Conservation (phyloP, 2,113 vertebrate genomes). For the Hyla sarda region DNA sequence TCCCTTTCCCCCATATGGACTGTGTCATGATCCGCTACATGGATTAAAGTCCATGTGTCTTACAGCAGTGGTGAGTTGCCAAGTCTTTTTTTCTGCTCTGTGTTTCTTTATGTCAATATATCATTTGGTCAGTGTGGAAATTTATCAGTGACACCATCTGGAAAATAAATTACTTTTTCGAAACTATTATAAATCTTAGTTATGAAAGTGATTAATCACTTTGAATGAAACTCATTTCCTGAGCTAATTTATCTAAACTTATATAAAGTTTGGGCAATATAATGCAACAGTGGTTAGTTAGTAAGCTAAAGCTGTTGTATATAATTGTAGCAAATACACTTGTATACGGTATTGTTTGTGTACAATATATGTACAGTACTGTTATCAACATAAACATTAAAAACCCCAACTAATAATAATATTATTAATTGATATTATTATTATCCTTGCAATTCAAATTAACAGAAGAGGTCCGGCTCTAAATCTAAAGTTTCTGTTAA, state of each 20-base stretch:
- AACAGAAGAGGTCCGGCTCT: neutral
- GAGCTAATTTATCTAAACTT: neutral
- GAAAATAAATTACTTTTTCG: neutral
- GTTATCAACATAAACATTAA: too few species aligned
- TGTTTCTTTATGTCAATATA: too few species aligned
- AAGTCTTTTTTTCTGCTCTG: too few species aligned
- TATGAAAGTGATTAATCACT: conserved; percentile 1
- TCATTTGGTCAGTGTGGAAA: neutral
- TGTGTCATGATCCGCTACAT: too few species aligned
- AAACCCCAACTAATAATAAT: too few species aligned
- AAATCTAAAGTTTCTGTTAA: too few species aligned
- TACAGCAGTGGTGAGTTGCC: too few species aligned
- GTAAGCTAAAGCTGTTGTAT: neutral
- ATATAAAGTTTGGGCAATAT: neutral
- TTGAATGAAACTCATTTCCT: neutral
- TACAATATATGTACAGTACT: neutral
- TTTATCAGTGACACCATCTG: neutral
- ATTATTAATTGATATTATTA: neutral
- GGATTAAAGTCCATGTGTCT: too few species aligned
- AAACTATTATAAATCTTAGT: neutral
- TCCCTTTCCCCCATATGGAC: too few species aligned
- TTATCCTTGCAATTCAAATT: neutral
- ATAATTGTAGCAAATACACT: too few species aligned
- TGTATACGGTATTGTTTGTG: neutral
- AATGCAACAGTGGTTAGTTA: neutral